These are phyloP conservation scores for Falcaria lacertinaria DNA, from an alignment of 2,888 invertebrate genomes.

Conservation along the genomic window DNA sequence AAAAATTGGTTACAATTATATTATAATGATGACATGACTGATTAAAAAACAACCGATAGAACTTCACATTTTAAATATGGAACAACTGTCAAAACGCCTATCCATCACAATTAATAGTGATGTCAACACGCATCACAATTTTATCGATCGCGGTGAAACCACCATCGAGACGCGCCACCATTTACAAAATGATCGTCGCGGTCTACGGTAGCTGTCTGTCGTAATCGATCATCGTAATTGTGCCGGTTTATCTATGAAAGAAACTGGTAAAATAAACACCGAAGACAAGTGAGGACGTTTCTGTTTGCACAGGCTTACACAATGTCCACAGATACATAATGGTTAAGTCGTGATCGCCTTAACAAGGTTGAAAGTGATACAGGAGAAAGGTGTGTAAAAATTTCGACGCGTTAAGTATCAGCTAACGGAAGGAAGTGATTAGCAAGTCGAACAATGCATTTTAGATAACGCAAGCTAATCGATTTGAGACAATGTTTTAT, in stretches of 20 bases:
- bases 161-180: constrained; percentile 23
- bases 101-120: constrained; percentile 58
- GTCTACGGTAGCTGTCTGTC: constrained; percentile 44
- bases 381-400: constrained; percentile 41
- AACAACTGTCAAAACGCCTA: constrained; percentile 31
- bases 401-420: constrained; percentile 21
- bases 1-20: too few species aligned
- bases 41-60: too few species aligned
- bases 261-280: constrained; percentile 50
- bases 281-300: constrained; percentile 55
- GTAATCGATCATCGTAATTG: constrained; percentile 66
- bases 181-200: constrained; percentile 50
- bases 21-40: too few species aligned
- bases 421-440: constrained; percentile 41
- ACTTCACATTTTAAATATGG: constrained; percentile 8
- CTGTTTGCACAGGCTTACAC: constrained; percentile 46
- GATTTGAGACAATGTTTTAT: constrained; percentile 49
- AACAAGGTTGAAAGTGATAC: constrained; percentile 35
- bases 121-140: constrained; percentile 45
- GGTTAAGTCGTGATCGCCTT: constrained; percentile 28
- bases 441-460: constrained; percentile 34
- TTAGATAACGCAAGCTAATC: constrained; percentile 60
- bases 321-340: constrained; percentile 37
- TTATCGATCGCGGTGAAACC: constrained; percentile 52
- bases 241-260: constrained; percentile 34